These are phyloP conservation scores for Rugalucina vietnamica DNA, from an alignment of 2,888 invertebrate species.

Conservation along the genomic window DNA sequence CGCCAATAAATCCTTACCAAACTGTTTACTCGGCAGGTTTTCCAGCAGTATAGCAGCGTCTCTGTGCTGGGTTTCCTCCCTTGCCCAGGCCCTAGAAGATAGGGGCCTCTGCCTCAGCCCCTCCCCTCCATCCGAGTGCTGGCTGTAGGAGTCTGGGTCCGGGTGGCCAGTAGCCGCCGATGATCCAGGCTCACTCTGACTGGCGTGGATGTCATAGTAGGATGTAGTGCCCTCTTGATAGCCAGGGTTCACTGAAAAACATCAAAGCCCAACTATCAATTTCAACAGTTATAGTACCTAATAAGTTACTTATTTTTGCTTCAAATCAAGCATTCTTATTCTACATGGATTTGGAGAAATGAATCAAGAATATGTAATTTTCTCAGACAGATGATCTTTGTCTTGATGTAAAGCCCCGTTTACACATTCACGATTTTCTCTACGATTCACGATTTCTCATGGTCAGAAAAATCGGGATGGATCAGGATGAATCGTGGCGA, in stretches of 20 bases:
- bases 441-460: too few species aligned
- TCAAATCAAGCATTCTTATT: too few species aligned
- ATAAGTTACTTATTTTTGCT: too few species aligned
- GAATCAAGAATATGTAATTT: too few species aligned
- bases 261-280: neutral
- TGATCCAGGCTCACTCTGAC: constrained; percentile 31
- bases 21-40: constrained; percentile 72
- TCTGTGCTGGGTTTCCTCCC: constrained; percentile 48
- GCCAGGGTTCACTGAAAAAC: constrained; percentile 59
- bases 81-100: constrained; percentile 57
- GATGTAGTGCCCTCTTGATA: constrained; percentile 44
- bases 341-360: too few species aligned
- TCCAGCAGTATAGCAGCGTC: constrained; percentile 69
- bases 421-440: too few species aligned
- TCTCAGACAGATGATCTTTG: too few species aligned
- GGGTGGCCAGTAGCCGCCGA: constrained; percentile 25
- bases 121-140: neutral
- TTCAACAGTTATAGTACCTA: neutral
- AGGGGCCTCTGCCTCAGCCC: constrained; percentile 25
- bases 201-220: neutral
- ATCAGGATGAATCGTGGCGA: too few species aligned
- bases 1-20: constrained; percentile 67
- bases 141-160: constrained; percentile 24
- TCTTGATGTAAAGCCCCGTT: too few species aligned
- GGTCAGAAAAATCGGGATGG: too few species aligned